Conservation (phyloP, 2,113 vertebrate genomes). For the Axis porcinus region DNA sequence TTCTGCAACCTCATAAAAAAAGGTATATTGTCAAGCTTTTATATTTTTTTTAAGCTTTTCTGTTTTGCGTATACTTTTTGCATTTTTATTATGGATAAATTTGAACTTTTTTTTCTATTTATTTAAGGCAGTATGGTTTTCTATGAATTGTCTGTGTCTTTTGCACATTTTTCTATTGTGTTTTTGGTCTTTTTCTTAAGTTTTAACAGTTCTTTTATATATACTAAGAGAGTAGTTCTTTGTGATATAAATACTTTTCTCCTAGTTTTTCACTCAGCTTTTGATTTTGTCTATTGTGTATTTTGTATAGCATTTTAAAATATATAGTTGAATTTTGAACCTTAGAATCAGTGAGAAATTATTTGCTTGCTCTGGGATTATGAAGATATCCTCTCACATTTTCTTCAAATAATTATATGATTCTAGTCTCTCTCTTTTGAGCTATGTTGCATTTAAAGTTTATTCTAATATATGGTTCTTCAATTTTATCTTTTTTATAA, state of each 20-base stretch:
- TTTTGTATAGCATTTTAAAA: not conserved
- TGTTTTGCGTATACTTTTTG: not conserved
- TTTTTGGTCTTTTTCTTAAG: not conserved
- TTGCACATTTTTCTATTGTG: not conserved
- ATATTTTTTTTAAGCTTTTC: not conserved
- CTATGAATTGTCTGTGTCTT: not conserved
- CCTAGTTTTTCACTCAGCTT: not conserved
- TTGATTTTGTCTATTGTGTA: not conserved
- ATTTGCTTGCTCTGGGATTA: not conserved
- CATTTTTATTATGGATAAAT: not conserved
- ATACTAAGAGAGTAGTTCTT: not conserved
- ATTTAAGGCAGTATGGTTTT: not conserved
- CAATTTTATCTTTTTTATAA: not conserved
- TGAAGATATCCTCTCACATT: not conserved
- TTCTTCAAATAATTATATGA: not conserved
- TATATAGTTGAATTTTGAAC: not conserved
- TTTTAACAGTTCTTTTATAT: not conserved
- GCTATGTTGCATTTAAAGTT: not conserved
- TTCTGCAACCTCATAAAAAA: not conserved
- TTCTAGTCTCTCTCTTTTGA: not conserved
- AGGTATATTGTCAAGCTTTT: not conserved
- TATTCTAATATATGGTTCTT: not conserved
- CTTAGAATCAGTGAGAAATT: not conserved
- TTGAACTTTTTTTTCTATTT: not conserved
- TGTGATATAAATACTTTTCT: not conserved